phyloP scores from a whole-genome alignment of 2,797 vertebrate genomes.

The Anabacerthia variegaticeps region DNA sequence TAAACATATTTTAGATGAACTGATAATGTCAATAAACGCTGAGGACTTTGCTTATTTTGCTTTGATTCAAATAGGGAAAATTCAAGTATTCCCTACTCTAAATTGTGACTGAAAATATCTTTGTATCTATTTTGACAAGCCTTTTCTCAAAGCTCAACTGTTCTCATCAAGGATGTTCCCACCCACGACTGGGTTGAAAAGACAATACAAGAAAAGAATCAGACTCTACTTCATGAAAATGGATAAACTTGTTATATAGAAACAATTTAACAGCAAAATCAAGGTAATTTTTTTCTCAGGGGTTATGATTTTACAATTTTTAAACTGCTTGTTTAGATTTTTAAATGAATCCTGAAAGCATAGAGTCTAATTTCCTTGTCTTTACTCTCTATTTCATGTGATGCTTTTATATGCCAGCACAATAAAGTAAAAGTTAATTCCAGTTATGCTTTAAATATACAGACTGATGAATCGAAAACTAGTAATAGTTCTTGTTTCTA shows the following conservation, averaged over 20 bases:
- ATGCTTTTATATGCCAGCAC: not conserved
- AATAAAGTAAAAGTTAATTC: not conserved
- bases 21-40: not conserved
- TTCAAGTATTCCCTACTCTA: not conserved
- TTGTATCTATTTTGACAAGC: slow-evolving; percentile 30
- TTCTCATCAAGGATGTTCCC: not conserved
- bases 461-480: not conserved
- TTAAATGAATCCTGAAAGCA: not conserved
- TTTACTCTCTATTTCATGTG: not conserved
- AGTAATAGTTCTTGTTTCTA: not conserved
- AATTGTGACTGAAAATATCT: slow-evolving; percentile 5
- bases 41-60: not conserved
- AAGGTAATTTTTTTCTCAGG: not conserved
- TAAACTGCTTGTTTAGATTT: not conserved
- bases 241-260: not conserved
- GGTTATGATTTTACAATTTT: not conserved
- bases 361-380: not conserved
- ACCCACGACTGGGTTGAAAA: not conserved
- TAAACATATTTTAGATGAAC: not conserved
- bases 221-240: not conserved
- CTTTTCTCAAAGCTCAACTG: not conserved
- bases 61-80: not conserved
- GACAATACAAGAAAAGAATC: not conserved
- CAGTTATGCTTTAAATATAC: not conserved
- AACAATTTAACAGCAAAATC: not conserved